Evolutionary conservation across 2,888 invertebrate genomes (phyloP).

Genomic region (Epicampocera succincta): DNA sequence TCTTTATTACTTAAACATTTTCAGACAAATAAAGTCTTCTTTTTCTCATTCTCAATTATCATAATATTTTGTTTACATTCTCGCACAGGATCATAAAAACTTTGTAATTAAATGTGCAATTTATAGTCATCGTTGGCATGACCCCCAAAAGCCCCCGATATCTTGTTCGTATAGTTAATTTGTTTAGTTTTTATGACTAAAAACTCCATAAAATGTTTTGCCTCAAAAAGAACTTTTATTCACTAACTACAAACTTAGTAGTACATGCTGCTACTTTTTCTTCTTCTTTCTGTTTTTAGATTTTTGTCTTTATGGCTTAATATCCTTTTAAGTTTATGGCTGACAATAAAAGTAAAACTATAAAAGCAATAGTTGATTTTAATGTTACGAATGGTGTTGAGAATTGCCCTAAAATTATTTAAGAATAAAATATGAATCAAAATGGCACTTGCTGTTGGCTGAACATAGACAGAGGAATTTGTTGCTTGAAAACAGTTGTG

Average conservation of each 20-base stretch:
- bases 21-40: neutral
- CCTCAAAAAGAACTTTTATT: conserved; percentile 27
- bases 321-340: conserved; percentile 51
- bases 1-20: conserved; percentile 18
- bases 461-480: too few relatives aligned
- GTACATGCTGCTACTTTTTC: conserved; percentile 26
- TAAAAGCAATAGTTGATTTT: conserved; percentile 32
- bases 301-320: conserved; percentile 42
- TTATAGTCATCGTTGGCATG: conserved; percentile 25
- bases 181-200: conserved; percentile 45
- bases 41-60: conserved; percentile 20
- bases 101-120: conserved; percentile 54
- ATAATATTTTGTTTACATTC: conserved; percentile 15
- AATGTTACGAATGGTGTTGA: conserved; percentile 20
- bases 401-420: neutral
- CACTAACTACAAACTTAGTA: conserved; percentile 48
- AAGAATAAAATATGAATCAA: neutral
- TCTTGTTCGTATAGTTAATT: conserved; percentile 32
- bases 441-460: neutral
- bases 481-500: too few relatives aligned
- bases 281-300: conserved; percentile 2
- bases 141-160: neutral
- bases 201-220: conserved; percentile 41
- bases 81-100: conserved; percentile 38
- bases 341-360: conserved; percentile 31